A percentile compares a stretch with the other conserved stretches of the same genome.
Evolutionary conservation across 2,888 invertebrate genomes (phyloP).

Genomic region (Ennomos quercinarius): DNA sequence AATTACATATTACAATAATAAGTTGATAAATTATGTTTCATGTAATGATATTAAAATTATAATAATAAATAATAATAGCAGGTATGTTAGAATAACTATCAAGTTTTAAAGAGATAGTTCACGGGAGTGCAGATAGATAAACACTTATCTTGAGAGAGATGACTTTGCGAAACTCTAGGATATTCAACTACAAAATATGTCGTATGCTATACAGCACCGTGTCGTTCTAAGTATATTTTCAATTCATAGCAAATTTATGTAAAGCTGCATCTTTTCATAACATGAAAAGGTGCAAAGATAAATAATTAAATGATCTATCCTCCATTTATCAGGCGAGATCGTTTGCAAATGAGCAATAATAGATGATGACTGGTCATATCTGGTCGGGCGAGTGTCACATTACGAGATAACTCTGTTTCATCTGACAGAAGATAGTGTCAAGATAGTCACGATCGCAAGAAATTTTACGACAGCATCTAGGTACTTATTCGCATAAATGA

Average conservation of each 20-base stretch:
- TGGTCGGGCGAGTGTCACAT: slow-evolving; percentile 55
- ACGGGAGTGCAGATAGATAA: slow-evolving; percentile 22
- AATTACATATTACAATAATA: no score
- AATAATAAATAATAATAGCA: no score
- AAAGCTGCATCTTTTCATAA: no score
- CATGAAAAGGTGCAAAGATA: slow-evolving; percentile 1
- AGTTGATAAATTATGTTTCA: no score
- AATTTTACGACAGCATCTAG: slow-evolving; percentile 41
- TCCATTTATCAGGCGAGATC: slow-evolving; percentile 41
- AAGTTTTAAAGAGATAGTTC: slow-evolving; percentile 10
- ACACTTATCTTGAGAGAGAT: slow-evolving; percentile 44
- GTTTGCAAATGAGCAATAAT: slow-evolving; percentile 59
- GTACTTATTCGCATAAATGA: not conserved
- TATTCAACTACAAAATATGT: slow-evolving; percentile 29
- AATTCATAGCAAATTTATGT: no score
- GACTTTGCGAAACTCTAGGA: slow-evolving; percentile 52
- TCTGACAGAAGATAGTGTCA: slow-evolving; percentile 28
- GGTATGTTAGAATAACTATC: slow-evolving; percentile 3
- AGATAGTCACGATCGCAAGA: slow-evolving; percentile 53
- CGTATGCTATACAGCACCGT: not conserved
- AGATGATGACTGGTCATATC: slow-evolving; percentile 61
- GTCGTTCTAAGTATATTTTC: not conserved
- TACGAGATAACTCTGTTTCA: slow-evolving; percentile 57
- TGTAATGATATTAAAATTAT: no score
- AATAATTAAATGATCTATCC: slow-evolving; percentile 37